phyloP scores from a whole-genome alignment of 2,888 invertebrate species.

The Notodonta dromedarius region DNA sequence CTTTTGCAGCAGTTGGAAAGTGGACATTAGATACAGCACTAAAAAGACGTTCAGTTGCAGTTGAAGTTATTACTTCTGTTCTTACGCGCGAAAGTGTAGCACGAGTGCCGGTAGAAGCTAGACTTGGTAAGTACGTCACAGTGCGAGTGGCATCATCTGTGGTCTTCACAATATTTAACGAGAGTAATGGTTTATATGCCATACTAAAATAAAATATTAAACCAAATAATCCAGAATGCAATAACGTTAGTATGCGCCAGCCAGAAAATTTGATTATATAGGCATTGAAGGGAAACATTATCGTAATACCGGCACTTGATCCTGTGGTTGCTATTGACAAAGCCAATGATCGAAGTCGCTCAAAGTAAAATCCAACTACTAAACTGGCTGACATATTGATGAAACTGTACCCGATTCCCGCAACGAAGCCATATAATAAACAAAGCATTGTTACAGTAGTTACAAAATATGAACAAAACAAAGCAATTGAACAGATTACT shows the following conservation, averaged over 20 bases:
- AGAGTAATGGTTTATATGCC: constrained; percentile 67
- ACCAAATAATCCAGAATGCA: constrained; percentile 70
- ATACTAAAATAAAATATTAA: constrained; percentile 64
- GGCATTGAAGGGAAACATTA: constrained; percentile 63
- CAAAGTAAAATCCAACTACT: constrained; percentile 78
- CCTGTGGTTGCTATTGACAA: constrained; percentile 64
- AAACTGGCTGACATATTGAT: constrained; percentile 64
- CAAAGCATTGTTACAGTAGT: constrained; percentile 52
- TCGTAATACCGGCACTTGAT: constrained; percentile 70
- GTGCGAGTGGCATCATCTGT: constrained; percentile 66
- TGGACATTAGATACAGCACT: constrained; percentile 56
- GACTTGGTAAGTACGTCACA: constrained; percentile 71
- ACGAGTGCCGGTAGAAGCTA: constrained; percentile 49
- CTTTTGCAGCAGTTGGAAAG: constrained; percentile 71
- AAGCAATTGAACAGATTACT: constrained; percentile 56
- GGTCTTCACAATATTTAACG: constrained; percentile 61
- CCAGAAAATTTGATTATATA: constrained; percentile 60
- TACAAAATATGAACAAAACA: constrained; percentile 64
- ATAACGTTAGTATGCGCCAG: constrained; percentile 65
- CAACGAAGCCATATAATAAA: constrained; percentile 62
- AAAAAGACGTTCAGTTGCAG: constrained; percentile 48
- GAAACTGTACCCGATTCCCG: constrained; percentile 69
- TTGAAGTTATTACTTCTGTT: constrained; percentile 40
- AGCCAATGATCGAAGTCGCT: constrained; percentile 66
- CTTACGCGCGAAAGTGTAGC: constrained; percentile 42